phyloP scores from a whole-genome alignment of 2,888 invertebrate genomes.

The Phalera bucephala region DNA sequence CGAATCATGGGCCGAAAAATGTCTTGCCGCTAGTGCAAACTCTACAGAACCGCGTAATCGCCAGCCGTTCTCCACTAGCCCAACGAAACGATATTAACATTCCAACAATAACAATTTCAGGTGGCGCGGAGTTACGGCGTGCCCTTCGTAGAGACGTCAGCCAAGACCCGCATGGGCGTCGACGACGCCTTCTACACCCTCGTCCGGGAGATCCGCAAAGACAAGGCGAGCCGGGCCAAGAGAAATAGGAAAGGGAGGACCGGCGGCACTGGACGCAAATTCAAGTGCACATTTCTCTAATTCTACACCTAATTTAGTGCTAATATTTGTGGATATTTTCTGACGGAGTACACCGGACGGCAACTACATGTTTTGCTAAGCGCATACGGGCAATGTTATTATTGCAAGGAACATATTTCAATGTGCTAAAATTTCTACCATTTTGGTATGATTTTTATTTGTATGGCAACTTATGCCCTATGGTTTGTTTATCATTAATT shows the following conservation, averaged over 20 bases:
- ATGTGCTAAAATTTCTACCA: background rate
- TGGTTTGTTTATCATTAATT: background rate
- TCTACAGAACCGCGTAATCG: no score
- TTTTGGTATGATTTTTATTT: background rate
- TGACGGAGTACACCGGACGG: conserved; percentile 11
- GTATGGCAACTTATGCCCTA: background rate
- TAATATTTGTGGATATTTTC: conserved; percentile 38
- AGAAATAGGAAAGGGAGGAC: conserved; percentile 84
- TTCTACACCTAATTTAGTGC: conserved; percentile 27
- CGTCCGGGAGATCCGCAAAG: conserved; percentile 98
- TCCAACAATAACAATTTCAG: no score
- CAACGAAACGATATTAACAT: no score
- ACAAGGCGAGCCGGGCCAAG: conserved; percentile 91
- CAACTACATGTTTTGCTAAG: background rate
- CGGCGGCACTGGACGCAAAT: conserved; percentile 82
- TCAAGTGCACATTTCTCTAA: conserved; percentile 85
- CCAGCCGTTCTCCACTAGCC: no score
- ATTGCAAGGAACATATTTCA: no score
- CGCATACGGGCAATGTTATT: background rate
- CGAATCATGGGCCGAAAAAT: no score
- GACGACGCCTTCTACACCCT: conserved; percentile 99
- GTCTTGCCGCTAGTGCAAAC: no score
- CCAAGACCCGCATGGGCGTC: conserved; percentile 99
- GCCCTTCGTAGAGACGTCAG: conserved; percentile 99
- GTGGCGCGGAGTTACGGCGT: conserved; percentile 97